Evolutionary conservation across 2,113 vertebrate genomes (phyloP).

Genomic region (Dolichallabes microphthalmus): DNA sequence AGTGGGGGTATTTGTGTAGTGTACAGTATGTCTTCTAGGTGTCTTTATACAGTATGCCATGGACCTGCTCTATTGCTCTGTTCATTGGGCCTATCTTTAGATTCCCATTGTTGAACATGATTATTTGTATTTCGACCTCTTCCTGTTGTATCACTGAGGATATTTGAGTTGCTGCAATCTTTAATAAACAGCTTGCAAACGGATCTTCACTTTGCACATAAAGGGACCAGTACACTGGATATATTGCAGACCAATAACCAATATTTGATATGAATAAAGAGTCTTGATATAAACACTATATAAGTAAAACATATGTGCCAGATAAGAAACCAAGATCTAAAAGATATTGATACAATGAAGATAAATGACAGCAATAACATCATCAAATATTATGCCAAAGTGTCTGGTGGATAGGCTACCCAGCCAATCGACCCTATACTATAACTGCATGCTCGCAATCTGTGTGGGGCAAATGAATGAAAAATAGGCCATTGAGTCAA

Average conservation of each 20-base stretch:
- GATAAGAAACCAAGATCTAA: neutral
- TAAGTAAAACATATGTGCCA: neutral
- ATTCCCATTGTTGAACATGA: neutral
- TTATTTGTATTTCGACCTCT: neutral
- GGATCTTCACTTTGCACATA: neutral
- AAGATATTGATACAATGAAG: neutral
- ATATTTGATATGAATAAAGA: neutral
- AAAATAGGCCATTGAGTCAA: neutral
- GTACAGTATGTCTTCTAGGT: too few species aligned
- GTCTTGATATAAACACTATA: neutral
- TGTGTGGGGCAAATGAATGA: neutral
- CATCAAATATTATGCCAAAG: too few species aligned
- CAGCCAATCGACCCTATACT: neutral
- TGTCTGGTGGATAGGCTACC: neutral
- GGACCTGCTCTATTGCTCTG: too few species aligned
- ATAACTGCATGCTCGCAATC: neutral
- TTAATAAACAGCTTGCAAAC: neutral
- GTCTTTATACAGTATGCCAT: too few species aligned
- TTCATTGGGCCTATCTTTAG: neutral
- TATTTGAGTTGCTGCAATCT: neutral
- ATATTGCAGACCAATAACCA: neutral
- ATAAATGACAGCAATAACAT: neutral
- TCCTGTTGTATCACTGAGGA: neutral
- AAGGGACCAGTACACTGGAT: neutral
- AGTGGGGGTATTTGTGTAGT: too few species aligned